Percentiles rank a stretch among this genome's conserved stretches.
These are phyloP conservation scores for Hydroisotoma schaefferi DNA, from an alignment of 2,888 invertebrate species.

Conservation along the genomic window DNA sequence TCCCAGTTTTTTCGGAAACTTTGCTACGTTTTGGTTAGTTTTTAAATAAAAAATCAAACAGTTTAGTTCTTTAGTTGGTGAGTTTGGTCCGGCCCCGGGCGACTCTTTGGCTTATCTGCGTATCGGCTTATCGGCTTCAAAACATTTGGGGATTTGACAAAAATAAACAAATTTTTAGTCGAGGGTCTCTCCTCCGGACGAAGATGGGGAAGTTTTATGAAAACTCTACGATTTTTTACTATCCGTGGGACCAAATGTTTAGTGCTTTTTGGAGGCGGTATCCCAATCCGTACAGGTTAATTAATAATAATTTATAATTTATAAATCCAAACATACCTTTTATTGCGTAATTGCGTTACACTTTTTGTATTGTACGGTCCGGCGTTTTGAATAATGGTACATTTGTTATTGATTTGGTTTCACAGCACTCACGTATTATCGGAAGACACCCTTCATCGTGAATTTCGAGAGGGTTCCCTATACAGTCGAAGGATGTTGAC, in stretches of 20 bases:
- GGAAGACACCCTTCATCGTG: conserved; percentile 36
- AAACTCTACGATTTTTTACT: conserved; percentile 50
- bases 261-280: conserved; percentile 55
- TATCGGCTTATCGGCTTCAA: too few species aligned
- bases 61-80: too few species aligned
- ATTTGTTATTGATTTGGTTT: not conserved
- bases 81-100: too few species aligned
- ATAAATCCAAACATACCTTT: not conserved
- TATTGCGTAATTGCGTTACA: not conserved
- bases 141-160: too few species aligned
- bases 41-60: too few species aligned
- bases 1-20: too few species aligned
- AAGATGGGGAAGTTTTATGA: conserved; percentile 50
- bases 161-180: not conserved
- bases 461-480: conserved; percentile 48
- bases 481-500: conserved; percentile 55
- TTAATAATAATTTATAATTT: not conserved
- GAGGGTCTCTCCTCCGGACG: too few species aligned
- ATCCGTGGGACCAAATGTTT: conserved; percentile 55
- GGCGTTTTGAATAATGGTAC: too few species aligned
- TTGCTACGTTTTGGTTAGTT: too few species aligned
- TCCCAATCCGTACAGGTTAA: conserved; percentile 55
- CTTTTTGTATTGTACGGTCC: not conserved
- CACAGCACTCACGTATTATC: conserved; percentile 39
- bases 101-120: too few species aligned